Evolutionary conservation across 2,113 vertebrate genomes (phyloP), one percentile per base, ranked within the genome.

Genomic region (Otus sunia): DNA sequence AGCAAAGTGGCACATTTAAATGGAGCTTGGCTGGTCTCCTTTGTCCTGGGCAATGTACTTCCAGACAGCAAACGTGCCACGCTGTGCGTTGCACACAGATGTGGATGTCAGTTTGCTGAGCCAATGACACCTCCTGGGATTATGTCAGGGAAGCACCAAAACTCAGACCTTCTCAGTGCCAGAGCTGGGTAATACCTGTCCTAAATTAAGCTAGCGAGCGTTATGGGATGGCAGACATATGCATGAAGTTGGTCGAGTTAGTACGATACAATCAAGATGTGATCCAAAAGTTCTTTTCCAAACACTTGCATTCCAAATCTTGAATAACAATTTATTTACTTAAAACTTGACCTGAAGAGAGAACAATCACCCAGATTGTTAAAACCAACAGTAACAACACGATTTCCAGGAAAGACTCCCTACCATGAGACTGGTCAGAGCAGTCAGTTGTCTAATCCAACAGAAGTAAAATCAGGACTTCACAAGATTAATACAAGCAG

Each of bases 31-130:
- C 37, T 77, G 63, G 21, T 37, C 39, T 53, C 4, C 41, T 39
- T 25, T n/a, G 25, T 32, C 53, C 59, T 9, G 15, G 0, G 2
- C 0, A 0, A 18, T 15, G 11, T 9, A n/a, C 32, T 39, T 60
- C 75, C 82, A 74, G 53, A 21, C 53, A 47, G 15, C n/a, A 34
- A 41, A 29, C 9, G 0, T 3, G 27, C 32, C 69, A n/a, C 21
- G 4, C 43, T 3, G 23, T 1, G 50, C 12, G n/a, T 21, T 3
- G 19, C 6, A 17, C 41, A 59, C 56, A 47, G 56, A 26, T 11
- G 1, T 0, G 5, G 47, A 16, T 17, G 23, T 29, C 74, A 37
- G 26, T 5, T 5, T 25, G 29, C 83, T 13, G 55, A 27, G 73
- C 47, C 66, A 62, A 4, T 1, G 36, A 50, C 73, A 63, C 43